Evolutionary conservation across 2,113 vertebrate species (phyloP).

Genomic region (Anseranas semipalmata): DNA sequence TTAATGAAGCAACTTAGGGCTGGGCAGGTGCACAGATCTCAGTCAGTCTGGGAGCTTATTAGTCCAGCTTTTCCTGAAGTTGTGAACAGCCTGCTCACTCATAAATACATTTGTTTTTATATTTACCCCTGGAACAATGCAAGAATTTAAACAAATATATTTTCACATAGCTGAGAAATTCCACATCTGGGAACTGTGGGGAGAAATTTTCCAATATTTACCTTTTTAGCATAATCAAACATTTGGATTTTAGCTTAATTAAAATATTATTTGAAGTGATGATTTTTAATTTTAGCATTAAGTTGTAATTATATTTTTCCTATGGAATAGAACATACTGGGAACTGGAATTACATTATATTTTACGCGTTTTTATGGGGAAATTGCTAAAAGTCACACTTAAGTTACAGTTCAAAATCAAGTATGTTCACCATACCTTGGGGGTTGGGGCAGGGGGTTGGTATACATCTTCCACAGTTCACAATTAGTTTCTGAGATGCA

Average conservation of each 20-base stretch:
- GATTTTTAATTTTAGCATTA: background rate
- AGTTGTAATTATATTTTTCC: background rate
- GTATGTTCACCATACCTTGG: background rate
- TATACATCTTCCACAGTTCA: background rate
- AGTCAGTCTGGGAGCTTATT: background rate
- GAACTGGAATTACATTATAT: background rate
- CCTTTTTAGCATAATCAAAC: background rate
- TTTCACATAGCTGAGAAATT: background rate
- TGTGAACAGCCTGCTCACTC: background rate
- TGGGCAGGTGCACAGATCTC: background rate
- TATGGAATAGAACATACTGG: background rate
- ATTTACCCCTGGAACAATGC: background rate
- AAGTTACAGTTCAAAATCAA: background rate
- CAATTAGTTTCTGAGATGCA: background rate
- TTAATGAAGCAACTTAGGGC: background rate
- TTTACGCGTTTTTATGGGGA: background rate
- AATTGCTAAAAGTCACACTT: background rate
- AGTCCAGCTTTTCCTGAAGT: background rate
- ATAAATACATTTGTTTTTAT: background rate
- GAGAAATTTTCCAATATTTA: background rate
- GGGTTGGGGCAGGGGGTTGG: fast-evolving
- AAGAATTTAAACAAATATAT: background rate
- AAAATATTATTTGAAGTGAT: background rate
- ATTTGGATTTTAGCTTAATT: background rate
- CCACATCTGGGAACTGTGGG: background rate